Evolutionary conservation across 2,113 vertebrate genomes (phyloP), one percentile per base, ranked within the genome.

Genomic region (Ammospiza nelsoni): DNA sequence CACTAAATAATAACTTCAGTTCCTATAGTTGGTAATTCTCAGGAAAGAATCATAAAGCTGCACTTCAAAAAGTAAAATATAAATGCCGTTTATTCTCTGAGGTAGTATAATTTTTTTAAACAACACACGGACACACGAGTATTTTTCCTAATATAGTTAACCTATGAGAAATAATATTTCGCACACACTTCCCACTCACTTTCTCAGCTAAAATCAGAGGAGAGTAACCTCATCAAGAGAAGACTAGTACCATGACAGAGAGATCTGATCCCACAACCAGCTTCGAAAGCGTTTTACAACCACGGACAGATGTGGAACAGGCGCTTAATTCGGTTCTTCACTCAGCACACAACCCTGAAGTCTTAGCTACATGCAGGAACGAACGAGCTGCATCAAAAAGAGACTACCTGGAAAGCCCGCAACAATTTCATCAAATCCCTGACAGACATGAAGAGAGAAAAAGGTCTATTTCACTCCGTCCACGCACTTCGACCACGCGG

Each of bases 401-500:
- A 8, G 10, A 37, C 7, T 10, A 15, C 6, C 2, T 2, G 46
- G 9, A 6, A 46, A 59, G 16, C 3, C 24, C 19, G 3, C 0
- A 2, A 31, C 39, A 19, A 27, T 7, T 24, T 16, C 39, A 15
- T 1, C 22, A 13, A 10, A n/a, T 28, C 44, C 17, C 44, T 4
- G 17, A 28, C 2, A 18, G n/a, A 28, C 19, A 31, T 0, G 8
- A 15, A 1, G 12, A 6, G 7, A 46, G 9, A 16, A 3, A 35
- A 23, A 19, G 17, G 29, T 15, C 23, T 3, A 1, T 4, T 33
- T 20, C 4, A 0, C 41, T 14, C 25, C 6, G 24, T 1, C 20
- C 37, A 5, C 3, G 4, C 58, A 11, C 31, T 16, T 1, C 2
- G 1, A 39, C 6, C 27, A n/a, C 5, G 4, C 6, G 25, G 3